These are phyloP conservation scores for Lepidochrysops patricia DNA, from an alignment of 2,888 invertebrate genomes.

Conservation along the genomic window DNA sequence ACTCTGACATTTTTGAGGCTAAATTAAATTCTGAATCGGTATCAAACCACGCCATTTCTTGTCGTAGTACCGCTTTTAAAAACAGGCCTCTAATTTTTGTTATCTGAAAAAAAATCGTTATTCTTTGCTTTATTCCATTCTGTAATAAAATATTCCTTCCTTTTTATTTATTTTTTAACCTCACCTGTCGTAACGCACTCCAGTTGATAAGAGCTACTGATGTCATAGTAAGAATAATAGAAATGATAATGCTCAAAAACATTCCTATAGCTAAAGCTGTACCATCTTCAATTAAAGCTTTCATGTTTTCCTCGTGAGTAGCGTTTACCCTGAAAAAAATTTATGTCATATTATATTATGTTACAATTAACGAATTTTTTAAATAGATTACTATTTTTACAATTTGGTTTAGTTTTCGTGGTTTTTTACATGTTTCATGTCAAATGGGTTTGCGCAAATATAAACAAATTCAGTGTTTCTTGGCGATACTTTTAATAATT, in stretches of 20 bases:
- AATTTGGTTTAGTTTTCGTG: too few species aligned
- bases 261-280: constrained; percentile 69
- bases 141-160: too few species aligned
- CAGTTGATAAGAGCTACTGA: constrained; percentile 74
- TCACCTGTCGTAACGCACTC: constrained; percentile 72
- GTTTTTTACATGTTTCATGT: too few species aligned
- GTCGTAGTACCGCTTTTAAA: constrained; percentile 77
- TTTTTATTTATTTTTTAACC: constrained; percentile 13
- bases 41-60: constrained; percentile 85
- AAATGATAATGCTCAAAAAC: constrained; percentile 43
- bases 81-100: constrained; percentile 77
- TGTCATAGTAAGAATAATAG: constrained; percentile 50
- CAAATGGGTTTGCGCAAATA: too few species aligned
- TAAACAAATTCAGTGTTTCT: background rate
- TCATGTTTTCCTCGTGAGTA: constrained; percentile 61
- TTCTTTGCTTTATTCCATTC: background rate
- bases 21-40: constrained; percentile 80
- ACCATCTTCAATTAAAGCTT: constrained; percentile 70
- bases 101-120: constrained; percentile 48
- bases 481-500: background rate
- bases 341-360: too few species aligned
- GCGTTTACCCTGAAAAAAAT: constrained; percentile 51
- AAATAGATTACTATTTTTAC: too few species aligned
- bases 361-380: too few species aligned
- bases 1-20: constrained; percentile 83